Evolutionary conservation across 2,797 vertebrate genomes (phyloP), one percentile per base, ranked within the genome.

Genomic region (Jordanella pulchra): DNA sequence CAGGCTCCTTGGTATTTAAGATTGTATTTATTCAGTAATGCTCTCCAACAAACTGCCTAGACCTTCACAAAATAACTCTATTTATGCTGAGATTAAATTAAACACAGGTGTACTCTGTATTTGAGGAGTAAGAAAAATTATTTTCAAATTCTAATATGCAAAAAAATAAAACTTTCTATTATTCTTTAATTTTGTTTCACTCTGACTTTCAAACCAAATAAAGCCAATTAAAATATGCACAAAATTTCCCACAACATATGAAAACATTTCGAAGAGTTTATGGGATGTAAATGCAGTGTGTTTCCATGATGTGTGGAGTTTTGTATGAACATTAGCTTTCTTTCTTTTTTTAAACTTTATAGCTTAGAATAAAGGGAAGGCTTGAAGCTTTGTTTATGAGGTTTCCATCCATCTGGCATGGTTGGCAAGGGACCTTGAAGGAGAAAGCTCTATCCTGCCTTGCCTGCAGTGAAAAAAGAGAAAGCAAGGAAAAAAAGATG

Each of bases 401-500:
- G 80, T 80, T 89, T 91, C 84, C 79, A 84, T 75, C 80, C 88
- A 89, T 91, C 86, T 88, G 84, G 83, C 75, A 71, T 73, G 73
- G 64, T 77, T 84, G 82, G 81, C 75, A 72, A 83, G 79, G 79
- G 82, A 86, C 89, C 86, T 91, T 89, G 86, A 47, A 90, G 89
- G 85, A 84, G 72, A 84, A 73, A 81, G 79, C 83, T 74, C 77
- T 66, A 79, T 86, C 75, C 72, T 72, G 76, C 80, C 67, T 87
- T 15, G 81, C 86, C 81, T 86, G 78, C 69, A 91, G 86, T 88
- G 47, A 71, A 75, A 79, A 80, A 78, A 77, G 63, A 70, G 54
- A 86, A 81, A 73, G 73, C 58, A 77, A 71, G 32, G 14, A 54
- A 76, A 65, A 79, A 76, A 81, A 78, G 83, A 53, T 56, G 85